A percentile compares a stretch with the other conserved stretches of the same genome.
These are phyloP conservation scores for Mola mola DNA, from an alignment of 2,113 vertebrate genomes.

Conservation along the genomic window DNA sequence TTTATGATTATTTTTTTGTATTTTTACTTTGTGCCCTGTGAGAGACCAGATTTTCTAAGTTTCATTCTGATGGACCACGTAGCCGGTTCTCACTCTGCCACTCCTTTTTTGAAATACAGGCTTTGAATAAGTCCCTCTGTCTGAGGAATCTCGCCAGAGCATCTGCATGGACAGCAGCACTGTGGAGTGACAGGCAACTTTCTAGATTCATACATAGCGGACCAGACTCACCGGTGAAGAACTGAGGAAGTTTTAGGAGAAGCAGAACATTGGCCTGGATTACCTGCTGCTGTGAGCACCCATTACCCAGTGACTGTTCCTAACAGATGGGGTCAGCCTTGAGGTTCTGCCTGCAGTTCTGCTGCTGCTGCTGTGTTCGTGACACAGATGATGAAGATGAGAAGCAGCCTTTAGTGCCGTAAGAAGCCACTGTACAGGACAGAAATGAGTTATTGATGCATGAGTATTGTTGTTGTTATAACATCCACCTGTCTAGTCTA, in stretches of 20 bases:
- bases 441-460: background rate
- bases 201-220: background rate
- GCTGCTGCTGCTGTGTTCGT: constrained; percentile 78
- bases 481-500: too few relatives aligned
- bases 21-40: too few relatives aligned
- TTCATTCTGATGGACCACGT: background rate
- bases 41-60: too few relatives aligned
- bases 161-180: background rate
- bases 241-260: constrained; percentile 4
- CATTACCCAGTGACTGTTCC: background rate
- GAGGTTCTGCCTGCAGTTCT: constrained; percentile 74
- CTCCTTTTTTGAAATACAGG: constrained; percentile 7
- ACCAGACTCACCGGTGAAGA: constrained; percentile 8
- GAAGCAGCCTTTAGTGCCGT: constrained; percentile 82
- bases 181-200: constrained; percentile 8
- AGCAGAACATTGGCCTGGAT: background rate
- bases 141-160: constrained; percentile 8
- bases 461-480: background rate
- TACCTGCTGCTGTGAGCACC: constrained; percentile 10
- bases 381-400: constrained; percentile 74
- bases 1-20: too few relatives aligned
- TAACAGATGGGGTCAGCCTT: constrained; percentile 76
- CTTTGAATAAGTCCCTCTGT: constrained; percentile 13
- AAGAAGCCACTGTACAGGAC: constrained; percentile 27
- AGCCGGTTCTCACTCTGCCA: constrained; percentile 4